phyloP scores from a whole-genome alignment of 2,113 vertebrate species.

The Cheirogaleus medius region DNA sequence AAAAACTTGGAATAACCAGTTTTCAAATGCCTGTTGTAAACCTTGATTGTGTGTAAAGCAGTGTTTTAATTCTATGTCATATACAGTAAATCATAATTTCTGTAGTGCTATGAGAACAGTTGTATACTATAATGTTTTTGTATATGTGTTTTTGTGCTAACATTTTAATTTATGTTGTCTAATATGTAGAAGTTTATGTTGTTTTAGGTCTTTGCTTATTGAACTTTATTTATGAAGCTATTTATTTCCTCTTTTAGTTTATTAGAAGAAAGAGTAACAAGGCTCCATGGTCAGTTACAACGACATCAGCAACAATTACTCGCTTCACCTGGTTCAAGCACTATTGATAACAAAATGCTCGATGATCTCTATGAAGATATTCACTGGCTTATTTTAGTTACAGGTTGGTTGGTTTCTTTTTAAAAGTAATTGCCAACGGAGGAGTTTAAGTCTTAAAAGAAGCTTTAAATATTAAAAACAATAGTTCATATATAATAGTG shows the following conservation, averaged over 20 bases:
- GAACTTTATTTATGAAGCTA: conserved; percentile 16
- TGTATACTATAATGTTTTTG: background rate
- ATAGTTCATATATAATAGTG: background rate
- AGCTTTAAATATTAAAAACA: background rate
- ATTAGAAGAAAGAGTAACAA: conserved; percentile 96
- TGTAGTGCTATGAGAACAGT: background rate
- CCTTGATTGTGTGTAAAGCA: conserved; percentile 53
- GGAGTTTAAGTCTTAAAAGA: background rate
- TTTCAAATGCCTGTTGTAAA: conserved; percentile 67
- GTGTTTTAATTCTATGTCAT: conserved; percentile 49
- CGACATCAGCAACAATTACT: conserved; percentile 96
- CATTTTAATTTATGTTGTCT: conserved; percentile 42
- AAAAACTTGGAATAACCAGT: conserved; percentile 46
- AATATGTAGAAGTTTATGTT: background rate
- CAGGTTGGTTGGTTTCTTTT: conserved; percentile 88
- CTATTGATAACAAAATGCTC: conserved; percentile 92
- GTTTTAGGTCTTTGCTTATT: background rate
- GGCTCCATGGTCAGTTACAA: conserved; percentile 96
- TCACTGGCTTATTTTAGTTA: conserved; percentile 99
- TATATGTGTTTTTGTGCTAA: conserved; percentile 34
- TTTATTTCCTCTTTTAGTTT: conserved; percentile 85
- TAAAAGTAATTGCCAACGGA: background rate
- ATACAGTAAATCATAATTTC: conserved; percentile 18
- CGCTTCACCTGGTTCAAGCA: conserved; percentile 89
- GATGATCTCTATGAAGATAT: conserved; percentile 99